Percentiles rank a stretch among this genome's conserved stretches.
Conservation (phyloP, 2,888 invertebrate species). For the Syrphus vitripennis region DNA sequence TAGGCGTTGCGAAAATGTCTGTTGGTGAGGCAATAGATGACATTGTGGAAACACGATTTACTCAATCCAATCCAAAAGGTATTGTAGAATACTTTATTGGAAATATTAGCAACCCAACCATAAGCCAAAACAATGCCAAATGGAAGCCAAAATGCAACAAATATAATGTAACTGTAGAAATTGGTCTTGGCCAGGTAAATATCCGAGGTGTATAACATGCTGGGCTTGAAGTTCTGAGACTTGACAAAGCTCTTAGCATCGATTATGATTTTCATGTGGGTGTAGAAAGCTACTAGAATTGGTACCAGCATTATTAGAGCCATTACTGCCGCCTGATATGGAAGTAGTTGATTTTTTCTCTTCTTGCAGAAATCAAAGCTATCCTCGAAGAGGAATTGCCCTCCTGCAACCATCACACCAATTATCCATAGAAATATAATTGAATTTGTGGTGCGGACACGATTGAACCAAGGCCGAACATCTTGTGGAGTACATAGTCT, state of each 20-base stretch:
- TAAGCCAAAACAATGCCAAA: constrained; percentile 84
- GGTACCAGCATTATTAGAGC: constrained; percentile 84
- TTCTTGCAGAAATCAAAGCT: constrained; percentile 88
- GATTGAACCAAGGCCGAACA: constrained; percentile 76
- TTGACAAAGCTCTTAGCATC: constrained; percentile 82
- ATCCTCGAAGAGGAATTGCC: constrained; percentile 84
- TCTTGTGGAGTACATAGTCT: constrained; percentile 83
- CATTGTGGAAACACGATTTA: constrained; percentile 86
- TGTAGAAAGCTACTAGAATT: constrained; percentile 82
- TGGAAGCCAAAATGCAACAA: constrained; percentile 86
- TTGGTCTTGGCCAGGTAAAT: constrained; percentile 85
- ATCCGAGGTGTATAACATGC: constrained; percentile 85
- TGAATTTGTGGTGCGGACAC: constrained; percentile 81
- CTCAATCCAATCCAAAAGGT: constrained; percentile 87
- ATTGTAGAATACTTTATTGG: constrained; percentile 84
- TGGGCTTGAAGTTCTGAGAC: constrained; percentile 84
- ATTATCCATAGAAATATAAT: constrained; percentile 83
- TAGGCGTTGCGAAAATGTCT: constrained; percentile 87
- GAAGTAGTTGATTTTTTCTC: constrained; percentile 82
- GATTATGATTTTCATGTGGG: constrained; percentile 82
- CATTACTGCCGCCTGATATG: constrained; percentile 83
- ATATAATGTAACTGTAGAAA: constrained; percentile 85
- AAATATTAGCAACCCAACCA: constrained; percentile 82
- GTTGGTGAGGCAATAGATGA: constrained; percentile 86
- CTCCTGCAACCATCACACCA: constrained; percentile 83